Evolutionary conservation across 2,113 vertebrate species (phyloP).

Genomic region (Ceratotherium simum): DNA sequence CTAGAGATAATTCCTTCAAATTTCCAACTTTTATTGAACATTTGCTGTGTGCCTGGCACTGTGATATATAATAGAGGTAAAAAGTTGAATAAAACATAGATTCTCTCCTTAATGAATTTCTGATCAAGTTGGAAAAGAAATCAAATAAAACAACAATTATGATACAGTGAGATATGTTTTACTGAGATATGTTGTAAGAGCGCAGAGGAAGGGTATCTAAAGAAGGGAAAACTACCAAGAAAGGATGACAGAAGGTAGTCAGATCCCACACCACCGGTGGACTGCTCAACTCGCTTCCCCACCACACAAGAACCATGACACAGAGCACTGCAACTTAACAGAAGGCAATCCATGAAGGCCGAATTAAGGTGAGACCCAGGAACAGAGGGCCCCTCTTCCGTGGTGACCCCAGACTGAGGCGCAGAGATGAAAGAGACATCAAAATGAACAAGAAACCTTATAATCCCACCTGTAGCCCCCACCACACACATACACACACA

Average conservation of each 20-base stretch:
- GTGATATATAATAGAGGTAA: background rate
- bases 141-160: background rate
- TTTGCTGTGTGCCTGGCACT: background rate
- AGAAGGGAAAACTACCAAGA: background rate
- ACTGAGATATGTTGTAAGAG: background rate
- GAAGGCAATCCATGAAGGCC: accelerated
- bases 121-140: background rate
- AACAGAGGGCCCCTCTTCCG: background rate
- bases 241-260: background rate
- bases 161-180: too few relatives aligned
- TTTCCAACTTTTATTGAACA: too few relatives aligned
- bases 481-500: background rate
- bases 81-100: background rate
- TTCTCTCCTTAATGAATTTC: background rate
- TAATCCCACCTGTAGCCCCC: background rate
- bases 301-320: background rate
- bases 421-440: background rate
- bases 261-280: background rate
- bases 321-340: background rate
- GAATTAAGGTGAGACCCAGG: background rate
- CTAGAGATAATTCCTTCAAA: too few relatives aligned
- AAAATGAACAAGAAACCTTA: background rate
- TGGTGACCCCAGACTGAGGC: background rate
- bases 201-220: background rate
- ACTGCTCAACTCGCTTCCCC: background rate